phyloP scores from a whole-genome alignment of 2,888 invertebrate species.

The Tenthredo distinguenda region DNA sequence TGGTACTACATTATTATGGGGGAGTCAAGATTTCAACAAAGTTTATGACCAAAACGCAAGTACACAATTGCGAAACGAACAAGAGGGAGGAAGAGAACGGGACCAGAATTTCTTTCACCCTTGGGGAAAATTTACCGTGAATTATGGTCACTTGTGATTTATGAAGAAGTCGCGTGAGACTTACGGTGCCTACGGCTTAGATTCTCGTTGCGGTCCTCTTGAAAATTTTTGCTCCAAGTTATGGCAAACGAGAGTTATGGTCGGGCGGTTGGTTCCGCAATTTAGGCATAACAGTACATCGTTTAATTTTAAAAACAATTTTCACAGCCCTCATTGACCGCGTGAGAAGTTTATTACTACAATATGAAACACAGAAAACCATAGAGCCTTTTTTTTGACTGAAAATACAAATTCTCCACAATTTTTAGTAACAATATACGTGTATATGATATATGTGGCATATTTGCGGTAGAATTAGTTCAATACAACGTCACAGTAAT shows the following conservation, averaged over 20 bases:
- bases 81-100: neutral
- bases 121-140: constrained; percentile 27
- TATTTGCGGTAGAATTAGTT: neutral
- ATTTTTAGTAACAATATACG: neutral
- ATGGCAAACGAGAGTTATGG: neutral
- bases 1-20: neutral
- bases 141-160: constrained; percentile 34
- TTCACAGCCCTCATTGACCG: neutral
- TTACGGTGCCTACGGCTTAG: neutral
- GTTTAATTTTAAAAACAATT: neutral
- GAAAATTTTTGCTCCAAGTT: neutral
- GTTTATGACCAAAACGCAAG: neutral
- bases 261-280: neutral
- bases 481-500: neutral
- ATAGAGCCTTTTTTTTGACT: neutral
- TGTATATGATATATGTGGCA: neutral
- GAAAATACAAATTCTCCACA: neutral
- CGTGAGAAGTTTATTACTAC: neutral
- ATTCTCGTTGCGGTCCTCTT: neutral
- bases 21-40: neutral
- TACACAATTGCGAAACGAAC: neutral
- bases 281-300: neutral
- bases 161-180: constrained; percentile 9
- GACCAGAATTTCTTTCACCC: neutral
- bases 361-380: too few species aligned